Conservation (phyloP, 1,140 invertebrate genomes). For the Megalonaias nervosa region DNA sequence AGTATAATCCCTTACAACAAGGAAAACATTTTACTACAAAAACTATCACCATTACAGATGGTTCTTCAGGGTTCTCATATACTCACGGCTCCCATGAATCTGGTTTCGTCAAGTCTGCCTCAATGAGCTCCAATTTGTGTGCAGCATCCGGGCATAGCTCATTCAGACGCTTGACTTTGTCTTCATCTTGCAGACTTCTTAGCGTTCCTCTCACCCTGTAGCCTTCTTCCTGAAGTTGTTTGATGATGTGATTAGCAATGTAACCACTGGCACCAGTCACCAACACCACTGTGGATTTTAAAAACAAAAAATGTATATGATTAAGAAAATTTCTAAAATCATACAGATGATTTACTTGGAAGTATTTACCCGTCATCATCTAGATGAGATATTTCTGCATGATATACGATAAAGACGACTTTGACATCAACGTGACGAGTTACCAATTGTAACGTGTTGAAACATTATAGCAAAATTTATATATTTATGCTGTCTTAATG, state of each 20-base stretch:
- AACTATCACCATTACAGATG: conserved; percentile 14
- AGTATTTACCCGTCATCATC: no score
- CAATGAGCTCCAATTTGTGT: conserved; percentile 71
- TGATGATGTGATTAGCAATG: conserved; percentile 75
- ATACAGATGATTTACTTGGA: no score
- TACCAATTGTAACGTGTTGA: no score
- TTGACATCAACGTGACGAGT: no score
- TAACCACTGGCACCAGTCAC: conserved; percentile 77
- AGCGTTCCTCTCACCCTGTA: conserved; percentile 76
- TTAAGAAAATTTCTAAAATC: no score
- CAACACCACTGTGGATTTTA: conserved; percentile 70
- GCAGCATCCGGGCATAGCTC: conserved; percentile 70
- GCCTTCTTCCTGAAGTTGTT: conserved; percentile 73
- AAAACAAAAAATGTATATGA: no score
- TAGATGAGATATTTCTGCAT: no score
- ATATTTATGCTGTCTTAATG: no score
- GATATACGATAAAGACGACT: no score
- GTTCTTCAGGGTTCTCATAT: not conserved
- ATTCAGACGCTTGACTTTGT: conserved; percentile 68
- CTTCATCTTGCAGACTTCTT: conserved; percentile 72
- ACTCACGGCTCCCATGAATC: conserved; percentile 68
- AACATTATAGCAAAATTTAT: no score
- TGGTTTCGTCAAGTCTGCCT: conserved; percentile 67
- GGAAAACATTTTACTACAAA: no score
- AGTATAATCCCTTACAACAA: no score